These are phyloP conservation scores for Phalacrocorax pelagicus DNA, from an alignment of 2,113 vertebrate genomes.

Conservation along the genomic window DNA sequence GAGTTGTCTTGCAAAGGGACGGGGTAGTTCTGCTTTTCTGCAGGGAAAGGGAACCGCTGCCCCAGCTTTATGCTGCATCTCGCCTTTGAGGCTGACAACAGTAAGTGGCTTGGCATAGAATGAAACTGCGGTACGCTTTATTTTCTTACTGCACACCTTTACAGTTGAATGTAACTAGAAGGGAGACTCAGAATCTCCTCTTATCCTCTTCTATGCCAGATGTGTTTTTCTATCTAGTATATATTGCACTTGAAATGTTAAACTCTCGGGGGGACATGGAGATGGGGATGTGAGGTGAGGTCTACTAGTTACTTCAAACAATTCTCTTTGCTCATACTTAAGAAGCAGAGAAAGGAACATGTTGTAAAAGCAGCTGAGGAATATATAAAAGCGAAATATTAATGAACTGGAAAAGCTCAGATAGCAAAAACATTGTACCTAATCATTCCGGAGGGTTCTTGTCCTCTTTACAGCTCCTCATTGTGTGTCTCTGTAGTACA, in stretches of 20 bases:
- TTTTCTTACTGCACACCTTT: conserved; percentile 4
- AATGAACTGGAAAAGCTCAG: conserved; percentile 60
- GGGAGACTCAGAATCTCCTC: neutral
- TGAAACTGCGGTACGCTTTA: neutral
- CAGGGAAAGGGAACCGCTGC: neutral
- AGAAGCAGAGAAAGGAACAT: conserved; percentile 50
- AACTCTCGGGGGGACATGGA: conserved; percentile 32
- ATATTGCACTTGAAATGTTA: conserved; percentile 47
- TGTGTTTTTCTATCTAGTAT: neutral
- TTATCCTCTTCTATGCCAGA: neutral
- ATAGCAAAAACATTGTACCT: conserved; percentile 4
- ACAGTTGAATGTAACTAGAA: conserved; percentile 5
- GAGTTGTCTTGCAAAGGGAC: neutral
- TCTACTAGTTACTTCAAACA: conserved; percentile 64
- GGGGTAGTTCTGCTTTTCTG: neutral
- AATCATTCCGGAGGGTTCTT: conserved; percentile 3
- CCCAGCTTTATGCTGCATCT: neutral
- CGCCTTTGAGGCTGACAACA: neutral
- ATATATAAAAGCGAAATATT: conserved; percentile 74
- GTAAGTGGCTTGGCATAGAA: neutral
- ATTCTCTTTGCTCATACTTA: conserved; percentile 38
- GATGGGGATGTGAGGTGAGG: conserved; percentile 35
- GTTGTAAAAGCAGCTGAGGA: conserved; percentile 52
- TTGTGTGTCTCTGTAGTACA: neutral
- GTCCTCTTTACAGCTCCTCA: neutral